Base-by-base conservation (phyloP, 2,888 invertebrate species). In the Lottia gigantea region DNA sequence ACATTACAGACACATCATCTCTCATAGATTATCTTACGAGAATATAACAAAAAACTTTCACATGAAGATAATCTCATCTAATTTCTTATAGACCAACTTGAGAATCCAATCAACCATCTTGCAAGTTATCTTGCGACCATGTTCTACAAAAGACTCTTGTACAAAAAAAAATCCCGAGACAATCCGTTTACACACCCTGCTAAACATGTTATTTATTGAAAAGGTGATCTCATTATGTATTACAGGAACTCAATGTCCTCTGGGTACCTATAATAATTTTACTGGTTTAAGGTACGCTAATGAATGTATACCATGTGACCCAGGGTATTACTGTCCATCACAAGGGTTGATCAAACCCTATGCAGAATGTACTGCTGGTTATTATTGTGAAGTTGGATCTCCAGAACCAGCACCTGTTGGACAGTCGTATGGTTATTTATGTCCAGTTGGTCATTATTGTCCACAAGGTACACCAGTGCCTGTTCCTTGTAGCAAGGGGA, bases 361-460 rank as follows among this genome's bases (percentile, higher is more conserved):
- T 40, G 80, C 66, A 12, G 67, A 74, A 26, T 87, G 87, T 72
- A 76, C 78, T 8, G 83, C 86, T 16, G 86, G 87, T 0, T 78
- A 87, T 67, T 86, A 79, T 80, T 87, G 87, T 73, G 78, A 81
- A 63, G 73, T 77, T 12, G 83, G 76, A 46, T 83, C 83, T 40
- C 76, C 68, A 0, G 79, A 78, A 62, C 67, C 82, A 3, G 79
- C 77, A 45, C 86, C 87, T 14, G 75, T 70, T 25, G 77, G 73
- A 23, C 76, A 84, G 74, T 72, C 74, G 1, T 85, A 83, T 68
- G 87, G 87, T 6, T 84, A 85, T 66, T 62, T 73, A 62, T 87
- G 87, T 70, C 85, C 85, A 15, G 73, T 75, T 0, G 87, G 87
- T 31, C 80, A 81, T 75, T 87, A 85, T 77, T 87, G 87, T 74